Evolutionary conservation across 92 coral and sea anemone genomes (phyloP).

Genomic region (Heteractis magnifica): DNA sequence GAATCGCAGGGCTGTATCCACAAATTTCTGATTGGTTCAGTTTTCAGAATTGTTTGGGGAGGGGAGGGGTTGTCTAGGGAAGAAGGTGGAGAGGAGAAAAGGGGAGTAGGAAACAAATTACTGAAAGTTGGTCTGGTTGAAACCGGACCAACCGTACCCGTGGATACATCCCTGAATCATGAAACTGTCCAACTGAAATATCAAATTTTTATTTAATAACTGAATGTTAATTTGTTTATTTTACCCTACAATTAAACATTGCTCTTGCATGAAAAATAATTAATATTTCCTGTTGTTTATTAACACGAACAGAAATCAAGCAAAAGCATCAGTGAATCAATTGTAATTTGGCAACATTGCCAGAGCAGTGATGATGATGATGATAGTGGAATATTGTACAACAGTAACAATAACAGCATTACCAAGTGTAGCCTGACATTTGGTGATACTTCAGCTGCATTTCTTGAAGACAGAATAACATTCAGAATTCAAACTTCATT

Average conservation of each 20-base stretch:
- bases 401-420: slow-evolving; percentile 15
- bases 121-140: no score
- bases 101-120: no score
- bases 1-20: no score
- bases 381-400: slow-evolving; percentile 29
- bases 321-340: not conserved
- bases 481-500: slow-evolving; percentile 67
- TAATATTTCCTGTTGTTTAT: not conserved
- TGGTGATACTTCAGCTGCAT: slow-evolving; percentile 29
- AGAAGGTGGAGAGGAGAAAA: no score
- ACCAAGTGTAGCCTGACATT: slow-evolving; percentile 22
- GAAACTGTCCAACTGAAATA: no score
- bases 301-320: no score
- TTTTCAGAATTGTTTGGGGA: not conserved
- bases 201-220: no score
- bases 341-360: slow-evolving; percentile 42
- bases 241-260: not conserved
- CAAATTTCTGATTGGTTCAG: no score
- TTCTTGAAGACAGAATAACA: slow-evolving; percentile 43
- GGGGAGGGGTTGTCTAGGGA: no score
- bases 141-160: no score
- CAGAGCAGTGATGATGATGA: slow-evolving; percentile 16
- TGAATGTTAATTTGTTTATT: no score
- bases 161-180: no score
- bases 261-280: not conserved